Base-by-base conservation (phyloP, 2,797 vertebrate genomes). In the Pseudomugil gertrudae region DNA sequence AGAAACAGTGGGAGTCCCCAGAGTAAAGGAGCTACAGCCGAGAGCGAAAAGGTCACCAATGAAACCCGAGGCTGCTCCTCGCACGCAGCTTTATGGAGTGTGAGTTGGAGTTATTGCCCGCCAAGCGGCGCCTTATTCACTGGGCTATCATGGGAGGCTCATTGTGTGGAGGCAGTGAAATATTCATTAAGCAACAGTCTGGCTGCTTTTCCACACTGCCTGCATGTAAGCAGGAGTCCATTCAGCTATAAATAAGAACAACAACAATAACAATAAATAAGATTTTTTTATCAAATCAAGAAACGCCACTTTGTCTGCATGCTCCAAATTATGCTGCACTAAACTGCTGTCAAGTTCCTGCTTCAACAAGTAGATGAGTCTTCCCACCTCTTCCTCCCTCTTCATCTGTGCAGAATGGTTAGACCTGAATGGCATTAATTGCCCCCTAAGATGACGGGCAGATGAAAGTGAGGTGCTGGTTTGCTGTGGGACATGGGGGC, bases 391-490 rank as follows among this genome's bases (percentile, higher is more conserved):
- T 56, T 51, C 21, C 60, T 30, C 48, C 11, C 57, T 11, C 54
- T 29, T 69, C 43, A 52, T 51, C 43, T 67, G 17, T 59, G 11
- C 73, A 76, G 32, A 68, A 63, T 66, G 84, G 83, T 70, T 61
- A 63, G 80, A 84, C 69, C 86, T 88, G 87, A 91, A 89, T 87
- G 87, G 89, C 89, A 89, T 90, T 92, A 92, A 93, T 93, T 90
- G 86, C 85, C 88, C 89, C 87, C 80, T 88, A 79, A 92, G 88
- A 90, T 89, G 89, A 91, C 84, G 85, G 86, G 79, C 85, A 84
- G 88, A 92, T 89, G 88, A 91, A 91, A 91, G 90, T 81, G 80
- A 83, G 83, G 84, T 87, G 80, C 80, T 76, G 87, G 78, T 87
- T 84, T 87, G 82, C 87, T 77, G 72, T 82, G 84, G 83, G 84